Evolutionary conservation across 2,113 vertebrate species (phyloP), one percentile per base, ranked within the genome.

Genomic region (Poeciliopsis turrubarensis): DNA sequence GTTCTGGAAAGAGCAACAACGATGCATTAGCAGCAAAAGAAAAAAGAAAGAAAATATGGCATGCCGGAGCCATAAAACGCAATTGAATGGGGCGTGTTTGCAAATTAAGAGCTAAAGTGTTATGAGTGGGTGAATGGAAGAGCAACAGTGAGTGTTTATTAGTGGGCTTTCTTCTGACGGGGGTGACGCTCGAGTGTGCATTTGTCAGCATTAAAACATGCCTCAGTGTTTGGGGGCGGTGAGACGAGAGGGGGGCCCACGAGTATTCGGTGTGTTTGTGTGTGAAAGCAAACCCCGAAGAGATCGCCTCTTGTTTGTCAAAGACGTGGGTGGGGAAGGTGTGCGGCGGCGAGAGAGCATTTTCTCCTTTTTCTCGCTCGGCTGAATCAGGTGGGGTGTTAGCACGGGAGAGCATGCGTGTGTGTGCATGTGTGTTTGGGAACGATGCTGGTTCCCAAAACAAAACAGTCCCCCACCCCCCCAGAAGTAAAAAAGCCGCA

Each of bases 301-400:
- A 76, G 31, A 88, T 81, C 41, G 63, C 77, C 83, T 87, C 87
- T 90, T 91, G 85, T 91, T 86, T 87, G 79, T 72, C 51, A 29
- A 79, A 88, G 70, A 75, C 83, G 89, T 87, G 84, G 87, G 87
- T 87, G 88, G 75, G 41, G 82, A 87, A 88, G 63, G 83, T 89
- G 81, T 69, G 68, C 80, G 88, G 68, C 82, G 86, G 84, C 77
- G 79, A 75, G 69, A 29, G 10, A 4, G 22, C 79, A 77, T 82
- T 81, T 68, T 64, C 65, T 66, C 61, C 72, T 82, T 89, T 89
- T 90, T 34, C 32, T 63, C 74, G 77, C 70, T 80, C 37, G 62
- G 73, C 86, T 75, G 84, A 82, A 78, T 76, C 62, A 30, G 17
- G 57, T 26, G 0, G 39, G 10, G 79, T 54, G 44, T 79, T 65